Evolutionary conservation across 2,888 invertebrate species (phyloP), one percentile per base, ranked within the genome.

Genomic region (Thymelicus acteon): DNA sequence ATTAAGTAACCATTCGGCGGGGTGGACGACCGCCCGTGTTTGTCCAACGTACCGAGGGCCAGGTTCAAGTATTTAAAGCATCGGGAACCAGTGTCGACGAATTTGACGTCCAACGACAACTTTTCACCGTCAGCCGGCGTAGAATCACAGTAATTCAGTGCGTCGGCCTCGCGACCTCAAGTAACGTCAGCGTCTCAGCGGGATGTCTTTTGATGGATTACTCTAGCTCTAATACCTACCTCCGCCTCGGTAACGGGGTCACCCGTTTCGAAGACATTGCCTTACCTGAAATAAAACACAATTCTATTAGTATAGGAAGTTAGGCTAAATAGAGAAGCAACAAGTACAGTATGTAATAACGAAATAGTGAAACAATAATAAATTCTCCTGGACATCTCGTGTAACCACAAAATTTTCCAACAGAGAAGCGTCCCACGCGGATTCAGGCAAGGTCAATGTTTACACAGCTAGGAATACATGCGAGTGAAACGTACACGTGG

Each of bases 211-310:
- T 86, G 86, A 90, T 85, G 82, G 81, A 87, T 89, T 79, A 78
- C 78, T 80, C 75, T 73, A 78, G 74, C 78, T 80, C 75, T 73
- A 78, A 74, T 75, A 87, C 90, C 75, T 91, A 92, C 92, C 92
- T 92, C 82, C 84, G 81, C 81, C 77, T 87, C 66, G 82, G 75
- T 76, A 87, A 86, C 81, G 82, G 80, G 82, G 89, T 87, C 87
- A 88, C 88, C 83, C 91, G 90, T 86, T 90, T 92, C 82, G 90
- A 89, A 90, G 91, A 84, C 93, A 92, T 93, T 88, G 89, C 84
- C 92, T 92, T 93, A 93, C 93, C 93, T 93, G 93, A 79, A 93
- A 92, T 80, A 89, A 84, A 87, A 87, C 85, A 80, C 8, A 15
- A 10, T 8, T 39, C 40, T 67, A 57, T 66, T 54, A 71, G 39